Conservation (phyloP, 2,797 vertebrate genomes). For the Scolopax bukidnonensis region DNA sequence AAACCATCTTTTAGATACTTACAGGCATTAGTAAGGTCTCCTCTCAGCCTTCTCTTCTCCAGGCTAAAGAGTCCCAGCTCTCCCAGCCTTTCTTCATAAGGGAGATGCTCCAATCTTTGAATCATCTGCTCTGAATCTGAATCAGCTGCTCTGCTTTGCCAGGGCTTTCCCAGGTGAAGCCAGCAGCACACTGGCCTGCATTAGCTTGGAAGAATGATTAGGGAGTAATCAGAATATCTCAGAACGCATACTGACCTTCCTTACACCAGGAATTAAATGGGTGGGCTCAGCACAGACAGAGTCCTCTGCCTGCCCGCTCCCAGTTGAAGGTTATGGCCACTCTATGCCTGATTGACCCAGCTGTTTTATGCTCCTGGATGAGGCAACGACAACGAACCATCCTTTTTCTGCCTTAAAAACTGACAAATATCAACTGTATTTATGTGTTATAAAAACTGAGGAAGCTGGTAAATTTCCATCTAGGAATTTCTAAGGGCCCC, state of each 20-base stretch:
- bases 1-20: too few species aligned
- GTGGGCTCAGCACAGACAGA: neutral
- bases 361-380: neutral
- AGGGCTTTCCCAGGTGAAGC: neutral
- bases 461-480: neutral
- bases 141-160: neutral
- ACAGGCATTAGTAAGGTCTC: too few species aligned
- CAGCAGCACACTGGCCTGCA: neutral
- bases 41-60: too few species aligned
- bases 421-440: neutral
- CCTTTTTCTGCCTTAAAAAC: neutral
- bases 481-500: neutral
- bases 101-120: too few species aligned
- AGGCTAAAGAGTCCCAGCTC: too few species aligned
- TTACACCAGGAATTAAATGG: accelerated
- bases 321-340: neutral
- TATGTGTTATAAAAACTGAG: neutral
- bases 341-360: accelerated
- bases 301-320: neutral
- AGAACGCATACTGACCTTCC: neutral
- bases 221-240: neutral
- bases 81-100: too few species aligned
- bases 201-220: neutral
- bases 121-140: too few species aligned
- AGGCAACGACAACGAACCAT: neutral